Evolutionary conservation across 2,113 vertebrate species (phyloP).

Genomic region (Oxygymnocypris stewartii): DNA sequence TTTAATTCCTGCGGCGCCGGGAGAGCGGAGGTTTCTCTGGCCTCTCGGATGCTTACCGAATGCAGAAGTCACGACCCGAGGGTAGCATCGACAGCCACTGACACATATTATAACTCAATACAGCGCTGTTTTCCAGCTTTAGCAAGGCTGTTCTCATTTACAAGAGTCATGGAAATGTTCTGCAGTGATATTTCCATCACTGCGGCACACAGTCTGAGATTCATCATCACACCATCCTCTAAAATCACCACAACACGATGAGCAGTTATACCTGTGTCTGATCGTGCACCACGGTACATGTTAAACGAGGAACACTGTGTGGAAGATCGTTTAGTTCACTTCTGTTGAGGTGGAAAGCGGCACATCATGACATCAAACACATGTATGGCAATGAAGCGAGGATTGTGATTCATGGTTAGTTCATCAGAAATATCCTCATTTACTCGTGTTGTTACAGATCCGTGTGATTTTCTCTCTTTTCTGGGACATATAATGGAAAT

Average conservation of each 20-base stretch:
- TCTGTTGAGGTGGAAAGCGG: too few relatives aligned
- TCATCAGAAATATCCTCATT: too few relatives aligned
- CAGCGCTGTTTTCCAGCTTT: slow-evolving; percentile 75
- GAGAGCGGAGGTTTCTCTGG: slow-evolving; percentile 50
- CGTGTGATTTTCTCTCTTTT: too few relatives aligned
- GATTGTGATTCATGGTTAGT: too few relatives aligned
- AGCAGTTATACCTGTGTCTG: background rate
- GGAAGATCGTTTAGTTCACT: too few relatives aligned
- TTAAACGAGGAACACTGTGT: background rate
- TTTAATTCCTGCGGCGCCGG: slow-evolving; percentile 79
- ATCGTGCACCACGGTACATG: background rate
- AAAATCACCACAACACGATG: background rate
- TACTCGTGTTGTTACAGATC: too few relatives aligned
- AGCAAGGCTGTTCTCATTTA: slow-evolving; percentile 21
- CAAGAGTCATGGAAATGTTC: slow-evolving; percentile 14
- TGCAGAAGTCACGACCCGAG: slow-evolving; percentile 83
- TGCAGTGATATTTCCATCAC: slow-evolving; percentile 11
- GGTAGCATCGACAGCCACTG: slow-evolving; percentile 66
- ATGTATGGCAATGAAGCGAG: too few relatives aligned
- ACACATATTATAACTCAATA: slow-evolving; percentile 81
- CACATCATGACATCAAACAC: too few relatives aligned
- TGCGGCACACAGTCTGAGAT: background rate
- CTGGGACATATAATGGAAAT: too few relatives aligned
- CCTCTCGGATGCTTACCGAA: slow-evolving; percentile 75
- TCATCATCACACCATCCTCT: background rate